A percentile compares a stretch with the other conserved stretches of the same genome.
These are phyloP conservation scores for Lepus timidus DNA, from an alignment of 2,113 vertebrate species.

Conservation along the genomic window DNA sequence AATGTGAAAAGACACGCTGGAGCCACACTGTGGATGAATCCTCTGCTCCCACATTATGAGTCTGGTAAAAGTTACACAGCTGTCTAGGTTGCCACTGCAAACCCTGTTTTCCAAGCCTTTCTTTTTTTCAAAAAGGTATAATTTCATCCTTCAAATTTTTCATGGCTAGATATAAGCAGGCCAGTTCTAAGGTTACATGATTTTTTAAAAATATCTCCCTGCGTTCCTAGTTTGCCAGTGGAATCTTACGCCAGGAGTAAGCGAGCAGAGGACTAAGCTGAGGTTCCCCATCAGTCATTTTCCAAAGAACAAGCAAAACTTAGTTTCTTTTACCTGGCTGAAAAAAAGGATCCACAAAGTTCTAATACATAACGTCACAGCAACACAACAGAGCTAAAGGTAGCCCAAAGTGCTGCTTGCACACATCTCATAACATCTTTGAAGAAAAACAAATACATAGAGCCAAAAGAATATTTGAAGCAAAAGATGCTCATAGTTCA, in stretches of 20 bases:
- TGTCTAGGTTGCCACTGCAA: background rate
- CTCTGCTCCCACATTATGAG: background rate
- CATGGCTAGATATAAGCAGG: conserved; percentile 35
- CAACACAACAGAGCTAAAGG: conserved; percentile 2
- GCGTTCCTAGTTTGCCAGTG: background rate
- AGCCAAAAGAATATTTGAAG: conserved; percentile 46
- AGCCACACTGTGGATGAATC: background rate
- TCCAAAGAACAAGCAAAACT: conserved; percentile 50
- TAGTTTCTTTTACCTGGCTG: background rate
- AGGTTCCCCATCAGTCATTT: conserved; percentile 25
- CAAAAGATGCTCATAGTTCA: background rate
- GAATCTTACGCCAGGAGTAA: conserved; percentile 8
- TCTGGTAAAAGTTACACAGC: background rate
- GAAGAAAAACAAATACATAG: background rate
- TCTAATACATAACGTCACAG: background rate
- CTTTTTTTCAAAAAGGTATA: background rate
- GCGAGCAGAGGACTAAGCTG: background rate
- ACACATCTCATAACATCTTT: background rate
- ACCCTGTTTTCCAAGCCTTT: background rate
- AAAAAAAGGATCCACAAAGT: conserved; percentile 15
- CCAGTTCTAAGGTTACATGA: conserved; percentile 29
- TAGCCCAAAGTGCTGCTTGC: background rate
- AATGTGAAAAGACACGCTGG: background rate
- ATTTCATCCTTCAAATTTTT: conserved; percentile 41
- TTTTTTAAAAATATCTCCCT: conserved; percentile 14